These are phyloP conservation scores for Naso thynnoides DNA, from an alignment of 2,797 vertebrate genomes.

Conservation along the genomic window DNA sequence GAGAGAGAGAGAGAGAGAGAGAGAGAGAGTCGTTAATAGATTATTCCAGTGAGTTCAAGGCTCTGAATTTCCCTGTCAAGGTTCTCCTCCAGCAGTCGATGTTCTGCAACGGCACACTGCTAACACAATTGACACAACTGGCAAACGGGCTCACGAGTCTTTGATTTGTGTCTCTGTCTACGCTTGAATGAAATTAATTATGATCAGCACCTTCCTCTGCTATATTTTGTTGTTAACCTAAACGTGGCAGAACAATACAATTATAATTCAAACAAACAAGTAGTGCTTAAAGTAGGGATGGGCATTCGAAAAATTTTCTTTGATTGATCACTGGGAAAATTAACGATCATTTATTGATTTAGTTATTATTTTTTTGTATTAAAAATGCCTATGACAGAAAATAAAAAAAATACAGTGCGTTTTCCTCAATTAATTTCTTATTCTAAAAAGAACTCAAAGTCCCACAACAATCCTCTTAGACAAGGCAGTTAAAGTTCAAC, in stretches of 20 bases:
- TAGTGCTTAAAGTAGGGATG: too few species aligned
- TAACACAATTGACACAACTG: slow-evolving; percentile 28
- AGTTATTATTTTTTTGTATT: too few species aligned
- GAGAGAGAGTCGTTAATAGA: not conserved
- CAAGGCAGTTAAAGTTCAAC: too few species aligned
- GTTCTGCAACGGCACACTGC: not conserved
- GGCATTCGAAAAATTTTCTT: too few species aligned
- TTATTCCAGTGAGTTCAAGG: slow-evolving; percentile 33
- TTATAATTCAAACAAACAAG: too few species aligned
- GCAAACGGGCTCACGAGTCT: slow-evolving; percentile 18
- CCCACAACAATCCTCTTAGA: too few species aligned
- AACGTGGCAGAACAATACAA: not conserved
- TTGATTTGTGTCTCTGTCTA: slow-evolving; percentile 15
- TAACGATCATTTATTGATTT: too few species aligned
- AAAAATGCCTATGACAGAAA: too few species aligned
- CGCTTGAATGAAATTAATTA: slow-evolving; percentile 11
- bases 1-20: not conserved
- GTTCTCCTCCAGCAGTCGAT: slow-evolving; percentile 5
- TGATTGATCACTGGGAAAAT: too few species aligned
- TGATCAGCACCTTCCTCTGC: not conserved
- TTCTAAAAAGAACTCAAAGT: too few species aligned
- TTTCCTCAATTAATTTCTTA: too few species aligned
- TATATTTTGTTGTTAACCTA: not conserved
- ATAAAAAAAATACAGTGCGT: too few species aligned
- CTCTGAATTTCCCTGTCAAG: slow-evolving; percentile 13